phyloP scores from a whole-genome alignment of 2,797 vertebrate species.

The Parauchenoglanis punctatus region DNA sequence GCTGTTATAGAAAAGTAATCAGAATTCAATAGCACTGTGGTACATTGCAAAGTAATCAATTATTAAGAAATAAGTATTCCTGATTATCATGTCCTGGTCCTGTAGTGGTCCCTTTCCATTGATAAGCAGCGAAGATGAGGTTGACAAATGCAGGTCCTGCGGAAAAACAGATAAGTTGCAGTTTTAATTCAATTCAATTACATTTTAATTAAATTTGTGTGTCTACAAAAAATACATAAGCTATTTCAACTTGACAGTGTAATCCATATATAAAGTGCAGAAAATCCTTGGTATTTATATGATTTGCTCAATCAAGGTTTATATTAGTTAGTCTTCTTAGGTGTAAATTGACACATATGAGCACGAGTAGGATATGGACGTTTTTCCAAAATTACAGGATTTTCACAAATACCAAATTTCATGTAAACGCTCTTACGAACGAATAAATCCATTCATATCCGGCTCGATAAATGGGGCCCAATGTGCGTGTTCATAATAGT shows the following conservation, averaged over 20 bases:
- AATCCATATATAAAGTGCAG: neutral
- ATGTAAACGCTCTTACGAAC: neutral
- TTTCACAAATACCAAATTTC: neutral
- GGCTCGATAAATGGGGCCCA: neutral
- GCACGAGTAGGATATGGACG: neutral
- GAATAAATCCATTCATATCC: neutral
- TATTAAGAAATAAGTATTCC: too few relatives aligned
- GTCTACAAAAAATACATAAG: neutral
- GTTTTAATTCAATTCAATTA: neutral
- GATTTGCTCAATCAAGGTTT: neutral
- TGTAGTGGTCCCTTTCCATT: neutral
- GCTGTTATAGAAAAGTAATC: too few relatives aligned
- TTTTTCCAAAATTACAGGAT: neutral
- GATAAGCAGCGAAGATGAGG: neutral
- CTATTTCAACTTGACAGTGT: neutral
- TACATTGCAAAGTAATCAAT: neutral
- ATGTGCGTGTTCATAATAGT: neutral
- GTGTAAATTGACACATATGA: neutral
- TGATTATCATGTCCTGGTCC: neutral
- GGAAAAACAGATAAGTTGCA: neutral
- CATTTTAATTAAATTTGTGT: neutral
- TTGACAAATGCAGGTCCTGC: neutral
- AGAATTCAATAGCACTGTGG: neutral
- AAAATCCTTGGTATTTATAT: neutral
- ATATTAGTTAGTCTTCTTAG: neutral